Percentiles rank a stretch among this genome's conserved stretches.
These are phyloP conservation scores for Tineola bisselliella DNA, from an alignment of 2,888 invertebrate species.

Conservation along the genomic window DNA sequence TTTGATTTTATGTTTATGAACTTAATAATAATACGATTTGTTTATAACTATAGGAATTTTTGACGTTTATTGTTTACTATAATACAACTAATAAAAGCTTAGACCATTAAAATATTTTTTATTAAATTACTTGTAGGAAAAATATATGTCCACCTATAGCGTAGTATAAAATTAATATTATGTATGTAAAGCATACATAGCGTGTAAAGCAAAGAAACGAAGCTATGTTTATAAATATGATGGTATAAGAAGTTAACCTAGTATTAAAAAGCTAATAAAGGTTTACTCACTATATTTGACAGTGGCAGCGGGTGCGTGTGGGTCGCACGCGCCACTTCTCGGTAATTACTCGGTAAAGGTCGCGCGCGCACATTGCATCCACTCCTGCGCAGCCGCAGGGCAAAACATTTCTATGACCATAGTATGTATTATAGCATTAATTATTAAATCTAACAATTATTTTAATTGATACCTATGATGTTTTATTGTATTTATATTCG, in stretches of 20 bases:
- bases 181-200: too few relatives aligned
- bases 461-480: neutral
- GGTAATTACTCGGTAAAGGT: conserved; percentile 58
- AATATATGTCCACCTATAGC: too few relatives aligned
- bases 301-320: conserved; percentile 22
- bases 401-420: conserved; percentile 7
- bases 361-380: conserved; percentile 59
- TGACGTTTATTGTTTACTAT: neutral
- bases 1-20: neutral
- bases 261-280: neutral
- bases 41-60: neutral
- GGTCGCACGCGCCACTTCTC: conserved; percentile 44
- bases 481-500: neutral
- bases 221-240: neutral
- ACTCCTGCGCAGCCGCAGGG: conserved; percentile 41
- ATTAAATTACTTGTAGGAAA: neutral
- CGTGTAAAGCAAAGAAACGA: too few relatives aligned
- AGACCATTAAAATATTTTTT: neutral
- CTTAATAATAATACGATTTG: neutral
- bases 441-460: conserved; percentile 12
- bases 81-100: too few relatives aligned
- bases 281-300: conserved; percentile 8
- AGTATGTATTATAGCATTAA: neutral
- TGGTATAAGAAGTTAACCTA: neutral
- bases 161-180: too few relatives aligned